Evolutionary conservation across 2,888 invertebrate species (phyloP), one percentile per base, ranked within the genome.

Genomic region (Nesidiocoris tenuis): DNA sequence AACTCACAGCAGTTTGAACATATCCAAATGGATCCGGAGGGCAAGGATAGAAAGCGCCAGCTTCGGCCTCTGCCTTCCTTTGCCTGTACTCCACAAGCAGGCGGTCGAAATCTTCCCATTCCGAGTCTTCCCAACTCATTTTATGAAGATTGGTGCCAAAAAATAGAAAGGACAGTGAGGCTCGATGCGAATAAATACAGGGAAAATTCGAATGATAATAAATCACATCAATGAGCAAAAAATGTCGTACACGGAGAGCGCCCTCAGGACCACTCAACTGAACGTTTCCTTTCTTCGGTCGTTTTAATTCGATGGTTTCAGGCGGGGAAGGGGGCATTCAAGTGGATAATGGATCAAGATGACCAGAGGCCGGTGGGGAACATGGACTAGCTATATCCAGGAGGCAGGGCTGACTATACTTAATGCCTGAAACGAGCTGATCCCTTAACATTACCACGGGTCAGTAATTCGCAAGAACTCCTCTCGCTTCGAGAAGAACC

Each of bases 51-150:
- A 79, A 54, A 78, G 79, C 66, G 75, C 71, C 61, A 79, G 79
- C 66, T 76, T 79, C 55, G 79, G 79, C 1, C 80, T 79, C 67
- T 67, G 63, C 67, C 63, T 75, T 75, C 56, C 81, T 79, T 61
- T 81, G 75, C 78, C 82, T 82, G 79, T 85, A 84, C 80, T 86
- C 86, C 61, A 85, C 84, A 82, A 87, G 84, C 54, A 88, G 82
- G 79, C 86, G 84, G 17, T 85, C 85, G 80, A 88, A 88, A 81
- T 88, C 88, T 77, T 87, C 88, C 88, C 88, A 88, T 82, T 88
- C 88, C 79, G 85, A 85, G 80, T 88, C 88, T 57, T 81, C 86
- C 78, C 86, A 86, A 78, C 77, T 75, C 77, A 78, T 78, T 19
- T 24, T 67, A 19, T 16, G 63, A 18, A 24, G 17, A 63, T 5